Conservation (phyloP, 2,113 vertebrate genomes). For the Triplophysa dalaica region DNA sequence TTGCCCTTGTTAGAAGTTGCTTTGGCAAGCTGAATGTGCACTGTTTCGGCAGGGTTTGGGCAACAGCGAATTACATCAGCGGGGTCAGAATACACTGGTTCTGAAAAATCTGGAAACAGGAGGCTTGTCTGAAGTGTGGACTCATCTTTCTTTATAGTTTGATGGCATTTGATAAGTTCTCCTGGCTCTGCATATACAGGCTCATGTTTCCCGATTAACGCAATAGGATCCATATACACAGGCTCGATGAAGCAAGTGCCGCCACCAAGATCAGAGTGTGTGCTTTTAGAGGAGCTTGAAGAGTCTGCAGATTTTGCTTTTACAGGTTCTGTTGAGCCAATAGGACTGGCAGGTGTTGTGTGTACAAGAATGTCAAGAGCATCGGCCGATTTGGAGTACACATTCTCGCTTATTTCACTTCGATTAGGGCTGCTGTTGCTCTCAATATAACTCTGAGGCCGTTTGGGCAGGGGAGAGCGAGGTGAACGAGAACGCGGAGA, state of each 20-base stretch:
- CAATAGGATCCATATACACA: conserved; percentile 36
- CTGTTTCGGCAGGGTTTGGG: conserved; percentile 46
- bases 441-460: conserved; percentile 39
- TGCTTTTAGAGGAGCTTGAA: conserved; percentile 6
- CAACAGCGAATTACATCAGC: conserved; percentile 65
- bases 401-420: neutral
- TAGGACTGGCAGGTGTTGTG: neutral
- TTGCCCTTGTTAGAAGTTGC: neutral
- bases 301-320: conserved; percentile 9
- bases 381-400: neutral
- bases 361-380: neutral
- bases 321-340: conserved; percentile 10
- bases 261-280: neutral
- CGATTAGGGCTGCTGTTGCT: conserved; percentile 45
- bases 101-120: conserved; percentile 40
- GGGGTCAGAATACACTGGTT: conserved; percentile 83
- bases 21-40: conserved; percentile 45
- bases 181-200: conserved; percentile 77
- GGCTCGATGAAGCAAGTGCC: conserved; percentile 31
- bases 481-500: conserved; percentile 64
- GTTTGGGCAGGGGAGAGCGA: conserved; percentile 70
- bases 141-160: conserved; percentile 45
- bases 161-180: conserved; percentile 62
- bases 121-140: neutral
- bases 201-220: conserved; percentile 31